Base-by-base conservation (phyloP, 1,140 invertebrate genomes). In the Muscidifurax raptorellus region DNA sequence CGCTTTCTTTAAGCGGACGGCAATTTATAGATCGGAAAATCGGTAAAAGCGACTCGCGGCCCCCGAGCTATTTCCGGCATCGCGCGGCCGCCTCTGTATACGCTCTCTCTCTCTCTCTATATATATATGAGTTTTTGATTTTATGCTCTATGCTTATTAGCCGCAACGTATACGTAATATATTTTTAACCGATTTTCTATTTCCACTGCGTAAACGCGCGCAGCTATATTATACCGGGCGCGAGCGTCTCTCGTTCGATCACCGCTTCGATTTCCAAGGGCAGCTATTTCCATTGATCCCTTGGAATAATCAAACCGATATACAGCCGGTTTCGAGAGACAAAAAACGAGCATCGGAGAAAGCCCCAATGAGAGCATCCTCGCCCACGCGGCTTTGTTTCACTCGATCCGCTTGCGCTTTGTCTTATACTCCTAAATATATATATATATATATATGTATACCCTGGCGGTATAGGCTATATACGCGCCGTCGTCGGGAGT, bases 11-110 rank as follows among this genome's bases (percentile, higher is more conserved):
- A 36, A 32, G 25, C 30, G 32, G 22, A 13, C 40, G 36, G 76
- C 82, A 84, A 84, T 84, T 84, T 84, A 84, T 84, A 84, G 76
- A 79, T 64, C 4, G 30, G 76, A 59, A 84, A 79, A 84, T 40
- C 36, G 36, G 36, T 40, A 40, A 40, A 40, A 40, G 36, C 36
- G 9, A 7, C 32, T 36, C 36, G 7, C 36, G 7, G 6, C 15
- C 59, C 28, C 28, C 40, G 36, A 28, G 36, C 67, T 47, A 59
- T 71, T 79, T 83, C 40, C 72, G 80, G 67, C 71, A 18, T 80
- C n/a, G 15, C 44, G n/a, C n/a, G n/a, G n/a, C n/a, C n/a, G n/a
- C n/a, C n/a, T n/a, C n/a, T n/a, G n/a, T n/a, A n/a, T n/a, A n/a
- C n/a, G n/a, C n/a, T n/a, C n/a, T n/a, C n/a, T n/a, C n/a, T n/a